Percentiles rank a stretch among this genome's conserved stretches.
Conservation (phyloP, 2,888 invertebrate species). For the Eristalis arbustorum region DNA sequence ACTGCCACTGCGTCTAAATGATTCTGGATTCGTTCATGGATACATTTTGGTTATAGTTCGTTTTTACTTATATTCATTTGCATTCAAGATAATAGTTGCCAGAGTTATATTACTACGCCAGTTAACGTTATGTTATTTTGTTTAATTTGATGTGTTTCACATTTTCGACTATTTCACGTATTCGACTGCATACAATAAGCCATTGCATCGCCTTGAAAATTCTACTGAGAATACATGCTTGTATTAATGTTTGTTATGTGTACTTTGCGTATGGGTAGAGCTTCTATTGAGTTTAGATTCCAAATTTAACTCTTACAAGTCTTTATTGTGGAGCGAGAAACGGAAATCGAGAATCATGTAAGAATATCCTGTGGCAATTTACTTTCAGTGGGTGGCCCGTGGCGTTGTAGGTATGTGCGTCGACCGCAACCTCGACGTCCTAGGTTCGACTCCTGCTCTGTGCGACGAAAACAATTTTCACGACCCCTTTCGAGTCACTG, state of each 20-base stretch:
- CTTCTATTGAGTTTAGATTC: neutral
- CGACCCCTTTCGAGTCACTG: no score
- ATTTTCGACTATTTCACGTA: neutral
- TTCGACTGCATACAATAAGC: neutral
- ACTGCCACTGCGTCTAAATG: conserved; percentile 3
- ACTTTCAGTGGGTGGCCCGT: no score
- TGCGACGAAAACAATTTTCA: no score
- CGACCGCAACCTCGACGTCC: no score
- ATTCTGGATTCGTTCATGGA: conserved; percentile 16
- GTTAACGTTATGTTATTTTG: neutral
- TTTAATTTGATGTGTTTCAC: neutral
- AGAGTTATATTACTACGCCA: neutral
- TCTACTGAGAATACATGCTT: no score
- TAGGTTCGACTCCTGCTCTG: no score
- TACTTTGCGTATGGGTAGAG: no score
- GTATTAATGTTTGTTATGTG: no score
- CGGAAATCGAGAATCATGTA: neutral
- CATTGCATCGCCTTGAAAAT: no score
- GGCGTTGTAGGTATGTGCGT: no score
- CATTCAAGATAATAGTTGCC: neutral
- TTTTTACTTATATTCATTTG: conserved; percentile 4
- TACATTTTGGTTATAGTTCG: neutral
- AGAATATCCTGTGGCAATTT: neutral
- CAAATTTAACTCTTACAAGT: neutral
- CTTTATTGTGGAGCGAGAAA: no score